Conservation (phyloP, 2,888 invertebrate species). For the Monochamus alternatus region DNA sequence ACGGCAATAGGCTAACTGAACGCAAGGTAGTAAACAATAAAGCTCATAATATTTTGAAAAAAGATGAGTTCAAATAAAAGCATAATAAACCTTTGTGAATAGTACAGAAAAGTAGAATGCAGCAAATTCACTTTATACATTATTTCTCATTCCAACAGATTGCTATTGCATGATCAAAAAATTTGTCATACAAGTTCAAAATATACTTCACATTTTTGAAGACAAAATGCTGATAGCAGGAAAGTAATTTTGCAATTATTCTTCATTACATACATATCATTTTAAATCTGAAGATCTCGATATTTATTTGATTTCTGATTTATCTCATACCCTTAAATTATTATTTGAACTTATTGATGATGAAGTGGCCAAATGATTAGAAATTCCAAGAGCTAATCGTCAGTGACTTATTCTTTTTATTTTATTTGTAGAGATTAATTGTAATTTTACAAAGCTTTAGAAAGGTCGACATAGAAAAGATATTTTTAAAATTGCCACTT, state of each 20-base stretch:
- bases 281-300: background rate
- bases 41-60: background rate
- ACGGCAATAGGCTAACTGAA: no score
- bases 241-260: no score
- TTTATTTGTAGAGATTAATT: background rate
- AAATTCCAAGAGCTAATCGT: slow-evolving; percentile 2
- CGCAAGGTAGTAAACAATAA: no score
- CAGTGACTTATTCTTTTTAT: background rate
- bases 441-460: background rate
- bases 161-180: slow-evolving; percentile 10
- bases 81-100: slow-evolving; percentile 8
- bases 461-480: no score
- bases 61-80: background rate
- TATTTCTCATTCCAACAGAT: slow-evolving; percentile 7
- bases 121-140: slow-evolving; percentile 4
- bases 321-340: background rate
- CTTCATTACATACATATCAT: no score
- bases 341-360: background rate
- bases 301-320: slow-evolving; percentile 14
- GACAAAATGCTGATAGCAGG: background rate
- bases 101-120: background rate
- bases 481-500: background rate
- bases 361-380: slow-evolving; percentile 1
- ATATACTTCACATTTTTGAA: slow-evolving; percentile 9
- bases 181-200: slow-evolving; percentile 8